Conservation (phyloP, 2,888 invertebrate species). For the Dioctria rufipes region DNA sequence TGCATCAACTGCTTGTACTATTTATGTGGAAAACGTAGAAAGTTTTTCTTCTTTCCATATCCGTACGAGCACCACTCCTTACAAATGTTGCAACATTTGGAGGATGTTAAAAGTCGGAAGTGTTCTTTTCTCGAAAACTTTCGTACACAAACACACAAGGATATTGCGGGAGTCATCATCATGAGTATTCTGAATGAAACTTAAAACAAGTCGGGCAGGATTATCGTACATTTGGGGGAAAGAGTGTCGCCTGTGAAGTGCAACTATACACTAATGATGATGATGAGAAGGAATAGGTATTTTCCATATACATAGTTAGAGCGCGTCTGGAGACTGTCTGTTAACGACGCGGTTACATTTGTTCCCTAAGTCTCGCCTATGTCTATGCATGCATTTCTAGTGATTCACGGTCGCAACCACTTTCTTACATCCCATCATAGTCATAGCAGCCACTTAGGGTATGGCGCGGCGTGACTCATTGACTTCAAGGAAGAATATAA, state of each 20-base stretch:
- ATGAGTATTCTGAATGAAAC: constrained; percentile 22
- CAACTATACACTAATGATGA: constrained; percentile 24
- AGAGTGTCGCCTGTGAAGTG: constrained; percentile 3
- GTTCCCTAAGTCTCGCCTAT: constrained; percentile 22
- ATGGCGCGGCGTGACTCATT: constrained; percentile 17
- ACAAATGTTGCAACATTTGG: neutral
- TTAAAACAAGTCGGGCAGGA: constrained; percentile 14
- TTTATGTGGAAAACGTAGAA: constrained; percentile 26
- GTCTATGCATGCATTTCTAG: constrained; percentile 8
- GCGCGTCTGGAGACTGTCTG: constrained; percentile 36
- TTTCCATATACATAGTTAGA: too few species aligned
- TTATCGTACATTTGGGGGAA: neutral
- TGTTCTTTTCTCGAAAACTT: constrained; percentile 31
- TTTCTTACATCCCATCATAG: neutral
- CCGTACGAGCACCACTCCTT: neutral
- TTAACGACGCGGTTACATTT: constrained; percentile 10
- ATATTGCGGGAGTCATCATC: constrained; percentile 29
- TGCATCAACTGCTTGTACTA: constrained; percentile 38
- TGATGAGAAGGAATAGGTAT: constrained; percentile 1
- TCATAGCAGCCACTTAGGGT: neutral
- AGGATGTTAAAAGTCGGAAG: constrained; percentile 27
- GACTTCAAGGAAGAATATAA: neutral
- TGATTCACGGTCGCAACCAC: neutral
- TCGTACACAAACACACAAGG: constrained; percentile 30
- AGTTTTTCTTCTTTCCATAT: constrained; percentile 1